Conservation (phyloP, 1,140 invertebrate genomes). For the Himalopsyche phryganea region DNA sequence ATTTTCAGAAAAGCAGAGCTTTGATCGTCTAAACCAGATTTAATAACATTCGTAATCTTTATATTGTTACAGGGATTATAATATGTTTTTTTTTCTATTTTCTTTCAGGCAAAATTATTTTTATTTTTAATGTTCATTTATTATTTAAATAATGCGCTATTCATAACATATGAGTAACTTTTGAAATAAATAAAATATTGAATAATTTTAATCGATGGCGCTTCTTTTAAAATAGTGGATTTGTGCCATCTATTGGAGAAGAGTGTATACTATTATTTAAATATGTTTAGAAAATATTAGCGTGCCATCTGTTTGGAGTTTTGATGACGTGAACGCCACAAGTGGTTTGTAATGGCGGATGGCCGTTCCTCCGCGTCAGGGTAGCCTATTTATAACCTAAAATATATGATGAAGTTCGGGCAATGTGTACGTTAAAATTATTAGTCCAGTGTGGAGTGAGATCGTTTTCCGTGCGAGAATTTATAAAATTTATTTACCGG, state of each 20-base stretch:
- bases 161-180: too few species aligned
- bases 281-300: constrained; percentile 1
- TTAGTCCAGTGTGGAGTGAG: constrained; percentile 20
- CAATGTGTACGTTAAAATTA: constrained; percentile 54
- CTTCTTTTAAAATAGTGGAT: neutral
- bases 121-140: too few species aligned
- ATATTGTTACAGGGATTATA: too few species aligned
- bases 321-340: constrained; percentile 40
- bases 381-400: constrained; percentile 56
- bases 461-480: constrained; percentile 20
- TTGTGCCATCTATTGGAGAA: constrained; percentile 17
- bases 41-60: too few species aligned
- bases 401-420: constrained; percentile 54
- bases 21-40: too few species aligned
- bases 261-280: constrained; percentile 12
- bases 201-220: too few species aligned
- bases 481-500: constrained; percentile 21
- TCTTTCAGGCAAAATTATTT: too few species aligned
- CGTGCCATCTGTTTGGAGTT: constrained; percentile 37
- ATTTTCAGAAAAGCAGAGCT: too few species aligned
- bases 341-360: constrained; percentile 53
- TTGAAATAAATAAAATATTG: too few species aligned
- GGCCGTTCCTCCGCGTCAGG: constrained; percentile 52
- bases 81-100: too few species aligned
- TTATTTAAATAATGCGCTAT: too few species aligned